Conservation (phyloP, 1,140 invertebrate species). For the Coenobita brevimanus region DNA sequence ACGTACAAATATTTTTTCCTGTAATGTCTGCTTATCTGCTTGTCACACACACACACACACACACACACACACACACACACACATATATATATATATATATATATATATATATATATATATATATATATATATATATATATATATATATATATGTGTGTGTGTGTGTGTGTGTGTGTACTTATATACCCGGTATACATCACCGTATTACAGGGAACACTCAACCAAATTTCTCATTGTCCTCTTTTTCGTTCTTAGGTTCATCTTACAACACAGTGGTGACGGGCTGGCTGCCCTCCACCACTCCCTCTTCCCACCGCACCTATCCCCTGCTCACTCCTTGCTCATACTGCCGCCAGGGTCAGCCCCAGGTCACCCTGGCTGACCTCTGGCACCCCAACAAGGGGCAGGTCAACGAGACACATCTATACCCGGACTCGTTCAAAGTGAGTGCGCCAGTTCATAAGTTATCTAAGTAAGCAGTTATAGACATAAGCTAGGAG, state of each 20-base stretch:
- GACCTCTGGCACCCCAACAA: slow-evolving; percentile 5
- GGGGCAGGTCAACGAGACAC: background rate
- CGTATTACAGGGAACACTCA: background rate
- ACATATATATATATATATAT: slow-evolving; percentile 1
- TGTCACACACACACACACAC: background rate
- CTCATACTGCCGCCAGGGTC: slow-evolving; percentile 33
- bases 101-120: background rate
- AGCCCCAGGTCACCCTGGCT: background rate
- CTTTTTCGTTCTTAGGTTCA: background rate
- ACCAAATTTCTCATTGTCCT: background rate
- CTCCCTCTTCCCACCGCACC: background rate
- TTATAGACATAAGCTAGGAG: background rate
- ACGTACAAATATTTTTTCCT: too few species aligned
- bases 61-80: background rate
- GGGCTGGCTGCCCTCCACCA: background rate
- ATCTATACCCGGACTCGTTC: slow-evolving; percentile 41
- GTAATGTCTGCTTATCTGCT: too few species aligned
- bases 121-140: slow-evolving; percentile 26
- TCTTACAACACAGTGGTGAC: background rate
- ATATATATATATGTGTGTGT: slow-evolving; percentile 20
- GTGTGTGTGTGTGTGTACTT: background rate
- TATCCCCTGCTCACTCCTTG: slow-evolving; percentile 21
- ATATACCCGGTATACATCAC: background rate
- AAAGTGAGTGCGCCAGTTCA: background rate
- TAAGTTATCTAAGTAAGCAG: background rate